Percentiles rank a stretch among this genome's conserved stretches.
phyloP scores from a whole-genome alignment of 2,113 vertebrate species.

The Glaucidium brasilianum region DNA sequence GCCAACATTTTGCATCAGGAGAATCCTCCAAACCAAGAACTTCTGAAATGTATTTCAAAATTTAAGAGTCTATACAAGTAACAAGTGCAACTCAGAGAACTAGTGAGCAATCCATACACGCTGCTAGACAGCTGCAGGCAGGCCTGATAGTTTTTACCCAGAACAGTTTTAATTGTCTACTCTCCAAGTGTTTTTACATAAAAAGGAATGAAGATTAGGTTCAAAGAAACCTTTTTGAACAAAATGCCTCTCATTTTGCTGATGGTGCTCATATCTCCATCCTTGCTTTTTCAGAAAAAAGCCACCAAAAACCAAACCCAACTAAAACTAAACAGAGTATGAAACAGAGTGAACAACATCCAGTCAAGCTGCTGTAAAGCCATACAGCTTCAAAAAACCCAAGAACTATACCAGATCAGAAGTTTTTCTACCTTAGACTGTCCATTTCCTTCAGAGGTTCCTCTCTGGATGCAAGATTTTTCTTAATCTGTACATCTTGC shows the following conservation, averaged over 20 bases:
- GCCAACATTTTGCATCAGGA: accelerated
- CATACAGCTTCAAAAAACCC: neutral
- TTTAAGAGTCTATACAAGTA: neutral
- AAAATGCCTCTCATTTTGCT: neutral
- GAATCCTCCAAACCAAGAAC: neutral
- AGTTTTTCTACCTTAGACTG: slow-evolving; percentile 73
- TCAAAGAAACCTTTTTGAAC: neutral
- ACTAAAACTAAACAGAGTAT: neutral
- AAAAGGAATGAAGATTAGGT: neutral
- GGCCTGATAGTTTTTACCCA: neutral
- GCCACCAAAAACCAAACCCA: neutral
- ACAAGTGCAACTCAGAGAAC: neutral
- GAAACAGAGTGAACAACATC: neutral
- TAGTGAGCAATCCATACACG: accelerated
- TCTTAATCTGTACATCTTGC: slow-evolving; percentile 79
- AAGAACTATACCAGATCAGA: neutral
- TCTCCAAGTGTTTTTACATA: neutral
- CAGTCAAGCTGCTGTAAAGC: neutral
- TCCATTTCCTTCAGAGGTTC: slow-evolving; percentile 74
- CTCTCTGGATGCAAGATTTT: slow-evolving; percentile 70
- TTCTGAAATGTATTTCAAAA: neutral
- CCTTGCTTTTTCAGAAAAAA: neutral
- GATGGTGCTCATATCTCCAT: neutral
- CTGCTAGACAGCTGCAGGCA: neutral
- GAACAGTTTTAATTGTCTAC: neutral